phyloP scores from a whole-genome alignment of 1,140 invertebrate species.

The Ptiloglossa arizonensis region DNA sequence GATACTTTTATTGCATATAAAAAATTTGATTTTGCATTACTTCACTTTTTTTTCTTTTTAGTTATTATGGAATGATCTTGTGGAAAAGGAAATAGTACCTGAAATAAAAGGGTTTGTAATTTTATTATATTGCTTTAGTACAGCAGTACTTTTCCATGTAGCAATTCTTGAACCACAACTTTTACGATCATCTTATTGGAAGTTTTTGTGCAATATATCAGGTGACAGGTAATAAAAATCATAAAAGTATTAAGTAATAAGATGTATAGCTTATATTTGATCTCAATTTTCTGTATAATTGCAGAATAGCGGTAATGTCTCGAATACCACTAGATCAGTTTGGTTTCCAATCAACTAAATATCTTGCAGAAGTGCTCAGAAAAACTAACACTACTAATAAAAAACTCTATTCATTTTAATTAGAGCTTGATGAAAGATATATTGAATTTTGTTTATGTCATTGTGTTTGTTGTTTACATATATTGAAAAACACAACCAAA shows the following conservation, averaged over 20 bases:
- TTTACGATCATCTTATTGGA: conserved; percentile 91
- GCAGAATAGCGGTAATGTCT: conserved; percentile 83
- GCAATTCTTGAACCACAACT: conserved; percentile 90
- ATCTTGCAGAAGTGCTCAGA: conserved; percentile 78
- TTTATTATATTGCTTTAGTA: conserved; percentile 90
- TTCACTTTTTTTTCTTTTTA: conserved; percentile 72
- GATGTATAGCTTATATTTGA: neutral
- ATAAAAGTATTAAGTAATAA: neutral
- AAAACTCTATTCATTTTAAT: conserved; percentile 72
- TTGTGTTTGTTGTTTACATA: neutral
- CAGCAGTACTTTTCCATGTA: conserved; percentile 90
- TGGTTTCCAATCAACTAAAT: conserved; percentile 81
- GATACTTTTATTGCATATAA: neutral
- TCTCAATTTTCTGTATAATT: conserved; percentile 70
- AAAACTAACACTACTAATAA: conserved; percentile 74
- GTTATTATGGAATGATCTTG: conserved; percentile 85
- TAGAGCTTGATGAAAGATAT: neutral
- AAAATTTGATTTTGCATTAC: neutral
- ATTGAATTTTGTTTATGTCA: neutral
- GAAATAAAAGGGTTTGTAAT: conserved; percentile 85
- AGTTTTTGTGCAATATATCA: conserved; percentile 89
- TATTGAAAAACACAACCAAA: conserved; percentile 48
- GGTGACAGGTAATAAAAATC: conserved; percentile 84
- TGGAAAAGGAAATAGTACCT: conserved; percentile 83
- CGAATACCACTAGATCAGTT: conserved; percentile 83